Percentiles rank a stretch among this genome's conserved stretches.
phyloP scores from a whole-genome alignment of 2,888 invertebrate genomes.

The Heteromurus nitidus region DNA sequence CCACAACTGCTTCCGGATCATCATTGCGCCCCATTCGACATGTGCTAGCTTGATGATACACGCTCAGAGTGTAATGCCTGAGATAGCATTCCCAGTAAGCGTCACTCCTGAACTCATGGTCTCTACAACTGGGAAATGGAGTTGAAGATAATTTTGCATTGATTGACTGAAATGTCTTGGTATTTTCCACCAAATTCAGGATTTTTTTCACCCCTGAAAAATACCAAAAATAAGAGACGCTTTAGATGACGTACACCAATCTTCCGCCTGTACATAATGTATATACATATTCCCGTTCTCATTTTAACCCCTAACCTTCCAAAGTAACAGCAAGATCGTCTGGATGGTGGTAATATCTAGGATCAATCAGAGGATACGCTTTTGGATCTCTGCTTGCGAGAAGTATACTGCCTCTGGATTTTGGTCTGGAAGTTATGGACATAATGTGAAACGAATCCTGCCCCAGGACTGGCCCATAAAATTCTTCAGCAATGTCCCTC shows the following conservation, averaged over 20 bases:
- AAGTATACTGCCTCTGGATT: conserved; percentile 76
- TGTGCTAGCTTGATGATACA: conserved; percentile 46
- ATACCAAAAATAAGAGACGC: too few species aligned
- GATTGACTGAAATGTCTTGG: conserved; percentile 30
- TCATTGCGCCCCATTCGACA: conserved; percentile 41
- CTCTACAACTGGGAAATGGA: conserved; percentile 37
- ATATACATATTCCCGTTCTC: too few species aligned
- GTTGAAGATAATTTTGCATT: conserved; percentile 19
- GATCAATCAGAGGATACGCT: conserved; percentile 76
- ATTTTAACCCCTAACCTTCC: conserved; percentile 54
- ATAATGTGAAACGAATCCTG: conserved; percentile 71
- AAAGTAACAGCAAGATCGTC: conserved; percentile 67
- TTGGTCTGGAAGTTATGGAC: conserved; percentile 74
- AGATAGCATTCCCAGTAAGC: conserved; percentile 48
- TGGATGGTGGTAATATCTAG: conserved; percentile 76
- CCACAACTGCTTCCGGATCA: conserved; percentile 40
- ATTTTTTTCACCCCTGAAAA: conserved; percentile 31
- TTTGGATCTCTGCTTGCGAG: conserved; percentile 76
- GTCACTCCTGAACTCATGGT: conserved; percentile 41
- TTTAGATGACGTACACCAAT: too few species aligned
- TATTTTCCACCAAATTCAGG: conserved; percentile 29
- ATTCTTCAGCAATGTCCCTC: conserved; percentile 67
- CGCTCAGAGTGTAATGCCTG: conserved; percentile 36
- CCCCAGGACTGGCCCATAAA: conserved; percentile 68
- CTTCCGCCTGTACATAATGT: too few species aligned